Conservation (phyloP, 2,797 vertebrate genomes). For the Mionectes olivaceus region DNA sequence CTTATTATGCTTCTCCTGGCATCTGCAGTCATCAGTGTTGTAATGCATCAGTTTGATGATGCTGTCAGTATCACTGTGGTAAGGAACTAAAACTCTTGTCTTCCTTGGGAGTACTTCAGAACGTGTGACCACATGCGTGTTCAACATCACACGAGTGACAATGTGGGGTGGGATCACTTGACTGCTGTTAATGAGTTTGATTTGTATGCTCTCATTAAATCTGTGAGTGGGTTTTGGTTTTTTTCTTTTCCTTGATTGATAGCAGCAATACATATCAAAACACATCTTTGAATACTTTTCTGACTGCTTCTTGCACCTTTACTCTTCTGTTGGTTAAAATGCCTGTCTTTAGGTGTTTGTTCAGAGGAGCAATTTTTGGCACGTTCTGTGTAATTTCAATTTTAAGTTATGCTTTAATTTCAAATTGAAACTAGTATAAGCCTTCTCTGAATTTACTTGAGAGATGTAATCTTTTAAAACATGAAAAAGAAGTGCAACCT, state of each 20-base stretch:
- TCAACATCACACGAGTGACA: neutral
- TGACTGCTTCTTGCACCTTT: neutral
- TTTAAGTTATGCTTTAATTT: neutral
- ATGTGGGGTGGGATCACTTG: neutral
- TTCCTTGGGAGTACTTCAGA: neutral
- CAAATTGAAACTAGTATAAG: neutral
- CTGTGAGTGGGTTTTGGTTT: neutral
- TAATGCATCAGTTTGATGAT: conserved; percentile 98
- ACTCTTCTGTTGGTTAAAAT: neutral
- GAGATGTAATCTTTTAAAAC: neutral
- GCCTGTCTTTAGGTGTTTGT: neutral
- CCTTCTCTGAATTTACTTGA: neutral
- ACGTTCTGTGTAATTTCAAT: neutral
- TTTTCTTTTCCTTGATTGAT: neutral
- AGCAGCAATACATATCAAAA: neutral
- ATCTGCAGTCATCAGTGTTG: conserved; percentile 95
- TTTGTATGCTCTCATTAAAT: neutral
- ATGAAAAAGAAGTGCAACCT: neutral
- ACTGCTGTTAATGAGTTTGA: neutral
- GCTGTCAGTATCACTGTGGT: conserved; percentile 99
- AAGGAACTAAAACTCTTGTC: conserved; percentile 54
- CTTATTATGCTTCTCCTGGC: conserved; percentile 96
- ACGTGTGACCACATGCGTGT: neutral
- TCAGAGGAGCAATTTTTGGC: neutral
- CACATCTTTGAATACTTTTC: neutral